Percentiles rank a stretch among this genome's conserved stretches.
Evolutionary conservation across 2,888 invertebrate genomes (phyloP).

Genomic region (Sphecodes monilicornis): DNA sequence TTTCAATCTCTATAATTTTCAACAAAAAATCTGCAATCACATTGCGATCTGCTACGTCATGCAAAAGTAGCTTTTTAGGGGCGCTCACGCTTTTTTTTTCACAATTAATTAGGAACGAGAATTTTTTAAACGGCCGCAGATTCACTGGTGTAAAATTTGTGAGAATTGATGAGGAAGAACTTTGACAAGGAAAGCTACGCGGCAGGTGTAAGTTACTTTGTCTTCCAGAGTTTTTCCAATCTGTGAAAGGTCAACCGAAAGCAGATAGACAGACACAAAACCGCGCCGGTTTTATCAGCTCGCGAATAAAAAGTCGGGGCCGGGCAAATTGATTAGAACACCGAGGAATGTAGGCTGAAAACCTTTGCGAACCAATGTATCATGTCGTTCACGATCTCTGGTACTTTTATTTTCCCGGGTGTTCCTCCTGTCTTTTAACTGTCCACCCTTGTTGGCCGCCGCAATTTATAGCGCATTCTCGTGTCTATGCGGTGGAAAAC

Average conservation of each 20-base stretch:
- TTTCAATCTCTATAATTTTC: not conserved
- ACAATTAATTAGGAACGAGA: too few species aligned
- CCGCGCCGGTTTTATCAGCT: not conserved
- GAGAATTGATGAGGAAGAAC: too few species aligned
- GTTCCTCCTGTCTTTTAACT: not conserved
- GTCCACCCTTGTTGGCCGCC: not conserved
- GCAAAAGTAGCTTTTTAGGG: too few species aligned
- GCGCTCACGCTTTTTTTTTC: too few species aligned
- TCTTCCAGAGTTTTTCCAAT: not conserved
- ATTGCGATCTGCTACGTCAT: too few species aligned
- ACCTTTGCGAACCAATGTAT: not conserved
- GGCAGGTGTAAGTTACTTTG: not conserved
- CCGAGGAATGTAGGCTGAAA: not conserved
- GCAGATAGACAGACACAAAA: not conserved
- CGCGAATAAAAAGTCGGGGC: not conserved
- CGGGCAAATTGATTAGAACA: not conserved
- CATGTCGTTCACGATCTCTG: not conserved
- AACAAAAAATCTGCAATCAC: too few species aligned
- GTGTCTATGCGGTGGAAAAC: conserved; percentile 10
- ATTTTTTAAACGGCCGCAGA: not conserved
- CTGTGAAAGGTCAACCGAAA: not conserved
- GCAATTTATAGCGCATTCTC: conserved; percentile 48
- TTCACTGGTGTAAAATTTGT: too few species aligned
- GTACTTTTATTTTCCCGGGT: not conserved
- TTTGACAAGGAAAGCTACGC: not conserved